Evolutionary conservation across 2,888 invertebrate genomes (phyloP).

Genomic region (Periphyllus acericola): DNA sequence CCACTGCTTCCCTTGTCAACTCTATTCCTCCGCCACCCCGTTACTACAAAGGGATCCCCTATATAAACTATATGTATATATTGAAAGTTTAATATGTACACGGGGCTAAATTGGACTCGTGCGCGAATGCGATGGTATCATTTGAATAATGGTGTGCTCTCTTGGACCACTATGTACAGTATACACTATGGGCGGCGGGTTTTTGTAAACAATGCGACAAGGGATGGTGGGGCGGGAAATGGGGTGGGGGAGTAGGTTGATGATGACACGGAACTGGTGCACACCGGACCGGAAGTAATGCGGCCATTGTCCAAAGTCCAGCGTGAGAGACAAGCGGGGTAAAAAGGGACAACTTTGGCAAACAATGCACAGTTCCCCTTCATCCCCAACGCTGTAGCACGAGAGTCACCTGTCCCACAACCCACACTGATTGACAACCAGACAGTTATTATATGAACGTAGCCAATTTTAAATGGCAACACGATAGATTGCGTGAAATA

Average conservation of each 20-base stretch:
- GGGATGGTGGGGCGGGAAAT: not conserved
- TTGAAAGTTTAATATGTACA: slow-evolving; percentile 58
- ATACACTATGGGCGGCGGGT: slow-evolving; percentile 15
- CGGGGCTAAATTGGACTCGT: slow-evolving; percentile 57
- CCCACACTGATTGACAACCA: slow-evolving; percentile 55
- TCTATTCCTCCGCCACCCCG: slow-evolving; percentile 67
- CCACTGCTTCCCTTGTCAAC: slow-evolving; percentile 64
- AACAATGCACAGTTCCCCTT: slow-evolving; percentile 32
- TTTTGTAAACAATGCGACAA: slow-evolving; percentile 57
- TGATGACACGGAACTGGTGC: slow-evolving; percentile 56
- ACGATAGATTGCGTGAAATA: slow-evolving; percentile 58
- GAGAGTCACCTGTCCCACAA: slow-evolving; percentile 48
- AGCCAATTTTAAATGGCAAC: slow-evolving; percentile 44
- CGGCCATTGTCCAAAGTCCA: slow-evolving; percentile 60
- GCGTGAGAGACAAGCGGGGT: slow-evolving; percentile 23
- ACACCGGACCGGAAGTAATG: slow-evolving; percentile 61
- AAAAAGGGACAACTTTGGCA: slow-evolving; percentile 54
- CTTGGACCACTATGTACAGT: slow-evolving; percentile 15
- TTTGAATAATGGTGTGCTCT: slow-evolving; percentile 55
- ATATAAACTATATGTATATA: slow-evolving; percentile 11
- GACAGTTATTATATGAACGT: slow-evolving; percentile 31
- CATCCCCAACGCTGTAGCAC: not conserved
- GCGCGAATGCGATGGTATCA: slow-evolving; percentile 49
- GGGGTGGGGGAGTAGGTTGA: not conserved
- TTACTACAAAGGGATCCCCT: slow-evolving; percentile 64